Conservation (phyloP, 1,140 invertebrate genomes). For the Drosophila punjabiensis region DNA sequence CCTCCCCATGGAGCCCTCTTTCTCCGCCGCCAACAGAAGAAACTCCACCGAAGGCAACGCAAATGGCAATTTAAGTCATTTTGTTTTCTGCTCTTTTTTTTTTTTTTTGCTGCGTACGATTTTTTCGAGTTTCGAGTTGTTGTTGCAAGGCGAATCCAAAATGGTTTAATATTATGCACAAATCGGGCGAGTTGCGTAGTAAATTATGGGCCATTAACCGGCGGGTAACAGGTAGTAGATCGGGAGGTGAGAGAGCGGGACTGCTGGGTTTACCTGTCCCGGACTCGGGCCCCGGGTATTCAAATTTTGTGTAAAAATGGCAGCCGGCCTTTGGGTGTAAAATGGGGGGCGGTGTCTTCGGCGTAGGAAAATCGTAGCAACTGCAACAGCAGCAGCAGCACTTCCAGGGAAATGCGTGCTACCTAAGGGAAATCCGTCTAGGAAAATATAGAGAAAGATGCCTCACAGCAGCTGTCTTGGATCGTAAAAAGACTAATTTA, state of each 20-base stretch:
- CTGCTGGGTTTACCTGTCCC: constrained; percentile 35
- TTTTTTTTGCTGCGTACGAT: constrained; percentile 23
- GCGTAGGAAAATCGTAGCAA: constrained; percentile 11
- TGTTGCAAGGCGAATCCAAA: constrained; percentile 52
- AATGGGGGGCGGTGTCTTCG: constrained; percentile 42
- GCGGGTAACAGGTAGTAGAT: constrained; percentile 23
- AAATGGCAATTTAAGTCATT: constrained; percentile 71
- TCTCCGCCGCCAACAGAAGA: neutral
- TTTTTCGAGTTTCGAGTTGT: constrained; percentile 29
- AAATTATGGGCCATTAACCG: constrained; percentile 65
- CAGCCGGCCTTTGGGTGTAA: constrained; percentile 55
- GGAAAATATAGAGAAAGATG: constrained; percentile 6
- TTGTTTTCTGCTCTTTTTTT: constrained; percentile 47
- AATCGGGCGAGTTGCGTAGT: constrained; percentile 59
- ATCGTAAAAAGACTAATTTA: constrained; percentile 45
- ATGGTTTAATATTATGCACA: constrained; percentile 70
- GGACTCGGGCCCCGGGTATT: constrained; percentile 27
- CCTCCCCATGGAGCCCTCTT: constrained; percentile 2
- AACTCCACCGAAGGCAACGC: constrained; percentile 40
- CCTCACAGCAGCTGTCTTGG: constrained; percentile 20
- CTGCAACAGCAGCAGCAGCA: constrained; percentile 21
- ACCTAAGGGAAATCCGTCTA: constrained; percentile 34
- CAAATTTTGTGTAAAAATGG: constrained; percentile 58
- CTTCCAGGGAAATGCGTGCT: constrained; percentile 55
- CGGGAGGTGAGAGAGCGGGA: constrained; percentile 8